Percentiles rank a stretch among this genome's conserved stretches.
Evolutionary conservation across 2,797 vertebrate genomes (phyloP).

Genomic region (Monodelphis domestica): DNA sequence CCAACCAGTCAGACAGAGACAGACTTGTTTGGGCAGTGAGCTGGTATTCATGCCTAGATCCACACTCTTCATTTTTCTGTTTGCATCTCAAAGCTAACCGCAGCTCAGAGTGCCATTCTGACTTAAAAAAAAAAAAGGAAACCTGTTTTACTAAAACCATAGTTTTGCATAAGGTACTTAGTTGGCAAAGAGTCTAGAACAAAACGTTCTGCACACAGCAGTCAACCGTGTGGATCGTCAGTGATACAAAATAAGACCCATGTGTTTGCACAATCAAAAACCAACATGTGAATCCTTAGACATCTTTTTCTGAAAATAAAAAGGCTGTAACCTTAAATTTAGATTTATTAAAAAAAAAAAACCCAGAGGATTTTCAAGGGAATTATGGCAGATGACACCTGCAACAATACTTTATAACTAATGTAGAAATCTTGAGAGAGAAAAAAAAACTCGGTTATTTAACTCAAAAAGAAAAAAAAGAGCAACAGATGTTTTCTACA

Average conservation of each 20-base stretch:
- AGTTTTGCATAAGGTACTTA: slow-evolving; percentile 82
- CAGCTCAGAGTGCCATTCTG: slow-evolving; percentile 77
- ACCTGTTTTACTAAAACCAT: slow-evolving; percentile 81
- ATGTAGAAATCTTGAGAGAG: slow-evolving; percentile 49
- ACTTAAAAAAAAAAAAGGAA: slow-evolving; percentile 79
- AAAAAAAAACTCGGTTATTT: slow-evolving; percentile 64
- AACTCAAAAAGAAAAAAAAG: slow-evolving; percentile 40
- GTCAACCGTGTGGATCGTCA: slow-evolving; percentile 80
- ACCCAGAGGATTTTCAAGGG: slow-evolving; percentile 18
- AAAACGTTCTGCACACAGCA: slow-evolving; percentile 85
- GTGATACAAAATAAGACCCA: slow-evolving; percentile 80
- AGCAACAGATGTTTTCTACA: slow-evolving; percentile 31
- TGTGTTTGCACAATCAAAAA: slow-evolving; percentile 79
- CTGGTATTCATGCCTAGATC: slow-evolving; percentile 78
- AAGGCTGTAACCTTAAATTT: slow-evolving; percentile 79
- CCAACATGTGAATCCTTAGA: slow-evolving; percentile 70
- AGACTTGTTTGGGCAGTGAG: slow-evolving; percentile 74
- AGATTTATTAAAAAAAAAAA: slow-evolving; percentile 72
- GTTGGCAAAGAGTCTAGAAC: slow-evolving; percentile 86
- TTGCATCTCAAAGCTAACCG: slow-evolving; percentile 74
- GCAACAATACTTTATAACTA: slow-evolving; percentile 33
- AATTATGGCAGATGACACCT: slow-evolving; percentile 11
- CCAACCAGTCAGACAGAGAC: slow-evolving; percentile 68
- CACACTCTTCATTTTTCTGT: slow-evolving; percentile 69
- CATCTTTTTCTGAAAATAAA: slow-evolving; percentile 82